phyloP scores from a whole-genome alignment of 2,797 vertebrate species.

The Phrynocephalus vlangalii region DNA sequence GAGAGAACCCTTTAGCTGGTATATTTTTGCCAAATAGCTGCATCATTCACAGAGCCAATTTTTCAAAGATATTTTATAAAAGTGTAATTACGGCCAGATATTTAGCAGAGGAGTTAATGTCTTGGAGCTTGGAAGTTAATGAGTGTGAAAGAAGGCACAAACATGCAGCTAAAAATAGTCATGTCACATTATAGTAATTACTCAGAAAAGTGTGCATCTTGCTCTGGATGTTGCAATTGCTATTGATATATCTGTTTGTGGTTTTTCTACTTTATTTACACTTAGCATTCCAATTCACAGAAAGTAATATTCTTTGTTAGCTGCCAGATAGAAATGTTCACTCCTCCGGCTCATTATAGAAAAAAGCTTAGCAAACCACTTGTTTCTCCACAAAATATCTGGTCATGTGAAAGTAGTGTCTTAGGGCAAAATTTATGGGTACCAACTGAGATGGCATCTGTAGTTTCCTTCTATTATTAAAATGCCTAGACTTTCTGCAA shows the following conservation, averaged over 20 bases:
- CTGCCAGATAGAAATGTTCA: not conserved
- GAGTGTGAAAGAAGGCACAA: not conserved
- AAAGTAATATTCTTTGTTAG: not conserved
- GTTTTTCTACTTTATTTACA: not conserved
- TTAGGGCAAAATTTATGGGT: slow-evolving; percentile 40
- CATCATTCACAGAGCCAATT: not conserved
- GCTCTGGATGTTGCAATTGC: not conserved
- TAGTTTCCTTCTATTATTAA: slow-evolving; percentile 42
- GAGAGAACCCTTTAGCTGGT: not conserved
- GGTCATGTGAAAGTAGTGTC: slow-evolving; percentile 31
- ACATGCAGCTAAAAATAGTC: not conserved
- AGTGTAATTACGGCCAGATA: not conserved
- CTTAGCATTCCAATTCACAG: not conserved
- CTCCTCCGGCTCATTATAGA: no score
- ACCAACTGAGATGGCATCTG: slow-evolving; percentile 31
- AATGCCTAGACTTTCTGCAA: not conserved
- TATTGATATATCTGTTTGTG: no score
- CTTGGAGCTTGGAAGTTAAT: not conserved
- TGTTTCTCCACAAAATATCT: not conserved
- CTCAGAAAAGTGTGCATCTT: not conserved
- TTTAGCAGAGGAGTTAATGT: not conserved
- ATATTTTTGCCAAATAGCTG: not conserved
- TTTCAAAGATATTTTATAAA: not conserved
- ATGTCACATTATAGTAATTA: not conserved
- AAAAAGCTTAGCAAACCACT: no score